These are phyloP conservation scores for Sebastes nivosus DNA, from an alignment of 2,797 vertebrate species.

Conservation along the genomic window DNA sequence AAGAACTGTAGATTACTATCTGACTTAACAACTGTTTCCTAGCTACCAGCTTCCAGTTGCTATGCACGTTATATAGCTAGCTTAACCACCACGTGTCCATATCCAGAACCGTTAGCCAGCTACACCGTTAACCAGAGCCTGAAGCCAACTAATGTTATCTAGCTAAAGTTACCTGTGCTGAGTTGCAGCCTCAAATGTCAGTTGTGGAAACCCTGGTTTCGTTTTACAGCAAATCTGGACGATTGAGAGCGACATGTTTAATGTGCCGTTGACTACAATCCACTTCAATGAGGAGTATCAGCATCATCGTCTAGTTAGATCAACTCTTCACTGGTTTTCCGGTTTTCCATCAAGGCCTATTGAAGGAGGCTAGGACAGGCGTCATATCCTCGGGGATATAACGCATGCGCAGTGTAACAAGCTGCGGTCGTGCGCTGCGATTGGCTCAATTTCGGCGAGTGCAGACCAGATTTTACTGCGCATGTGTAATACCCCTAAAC, in stretches of 20 bases:
- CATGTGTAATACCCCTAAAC: accelerated
- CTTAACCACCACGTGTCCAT: background rate
- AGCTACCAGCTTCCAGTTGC: background rate
- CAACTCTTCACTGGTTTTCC: too few species aligned
- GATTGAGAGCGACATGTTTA: background rate
- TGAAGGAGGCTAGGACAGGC: accelerated
- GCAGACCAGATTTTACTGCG: too few species aligned
- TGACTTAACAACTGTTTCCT: background rate
- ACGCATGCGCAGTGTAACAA: too few species aligned
- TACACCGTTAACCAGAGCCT: background rate
- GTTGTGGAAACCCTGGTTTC: too few species aligned
- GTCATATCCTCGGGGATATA: accelerated
- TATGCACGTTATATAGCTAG: background rate
- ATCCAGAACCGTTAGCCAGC: too few species aligned
- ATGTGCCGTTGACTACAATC: accelerated
- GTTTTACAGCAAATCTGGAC: too few species aligned
- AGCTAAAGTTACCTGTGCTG: background rate
- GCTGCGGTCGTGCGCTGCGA: too few species aligned
- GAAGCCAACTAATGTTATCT: too few species aligned
- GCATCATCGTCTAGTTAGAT: accelerated
- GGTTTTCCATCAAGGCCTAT: too few species aligned
- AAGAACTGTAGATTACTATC: background rate
- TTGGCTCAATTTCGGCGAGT: too few species aligned
- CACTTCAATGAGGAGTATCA: accelerated
- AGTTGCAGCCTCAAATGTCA: background rate